These are phyloP conservation scores for Cerastoderma edule DNA, from an alignment of 2,888 invertebrate genomes.

Conservation along the genomic window DNA sequence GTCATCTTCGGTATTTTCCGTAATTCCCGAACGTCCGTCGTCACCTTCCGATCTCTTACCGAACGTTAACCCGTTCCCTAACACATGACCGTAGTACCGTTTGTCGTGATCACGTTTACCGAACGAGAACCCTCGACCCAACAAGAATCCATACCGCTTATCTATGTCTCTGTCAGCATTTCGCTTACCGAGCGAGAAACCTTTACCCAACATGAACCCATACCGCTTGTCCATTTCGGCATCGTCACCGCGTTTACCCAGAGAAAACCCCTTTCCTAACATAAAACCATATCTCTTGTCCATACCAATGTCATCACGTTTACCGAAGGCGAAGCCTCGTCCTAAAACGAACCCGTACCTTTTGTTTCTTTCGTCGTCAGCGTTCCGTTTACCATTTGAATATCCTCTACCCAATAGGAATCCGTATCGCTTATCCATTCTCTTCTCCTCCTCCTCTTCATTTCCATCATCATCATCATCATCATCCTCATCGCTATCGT, in stretches of 20 bases:
- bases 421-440: slow-evolving; percentile 15
- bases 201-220: slow-evolving; percentile 28
- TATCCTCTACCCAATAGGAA: slow-evolving; percentile 29
- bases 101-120: slow-evolving; percentile 3
- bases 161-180: slow-evolving; percentile 6
- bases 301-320: too few species aligned
- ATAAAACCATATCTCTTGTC: slow-evolving; percentile 25
- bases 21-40: too few species aligned
- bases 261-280: slow-evolving; percentile 31
- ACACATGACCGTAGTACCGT: slow-evolving; percentile 31
- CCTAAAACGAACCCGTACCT: slow-evolving; percentile 32
- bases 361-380: slow-evolving; percentile 8
- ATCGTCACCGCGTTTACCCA: slow-evolving; percentile 29
- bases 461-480: too few species aligned
- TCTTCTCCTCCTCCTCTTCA: not conserved
- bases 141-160: slow-evolving; percentile 36
- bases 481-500: too few species aligned
- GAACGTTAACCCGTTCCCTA: slow-evolving; percentile 42
- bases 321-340: slow-evolving; percentile 29
- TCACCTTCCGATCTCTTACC: slow-evolving; percentile 39
- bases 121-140: slow-evolving; percentile 34
- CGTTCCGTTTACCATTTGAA: slow-evolving; percentile 28
- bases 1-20: not conserved
- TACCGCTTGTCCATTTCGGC: too few species aligned
- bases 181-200: slow-evolving; percentile 30